Evolutionary conservation across 2,113 vertebrate species (phyloP).

Genomic region (Tor tambroides): DNA sequence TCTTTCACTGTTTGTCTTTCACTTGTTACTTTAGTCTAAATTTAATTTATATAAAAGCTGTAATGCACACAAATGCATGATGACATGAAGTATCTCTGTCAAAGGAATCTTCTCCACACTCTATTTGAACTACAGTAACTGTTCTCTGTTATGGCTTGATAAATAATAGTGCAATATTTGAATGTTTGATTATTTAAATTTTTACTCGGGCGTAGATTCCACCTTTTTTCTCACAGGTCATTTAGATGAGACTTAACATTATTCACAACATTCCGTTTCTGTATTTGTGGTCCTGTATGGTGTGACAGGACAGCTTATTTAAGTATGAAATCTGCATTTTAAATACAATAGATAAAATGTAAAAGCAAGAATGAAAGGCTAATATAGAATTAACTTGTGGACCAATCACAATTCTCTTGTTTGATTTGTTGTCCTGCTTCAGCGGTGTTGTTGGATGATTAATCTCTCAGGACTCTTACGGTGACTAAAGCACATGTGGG

Average conservation of each 20-base stretch:
- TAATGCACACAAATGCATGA: not conserved
- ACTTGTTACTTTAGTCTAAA: too few relatives aligned
- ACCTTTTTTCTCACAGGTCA: not conserved
- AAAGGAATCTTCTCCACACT: not conserved
- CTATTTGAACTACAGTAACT: not conserved
- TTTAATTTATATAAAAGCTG: not conserved
- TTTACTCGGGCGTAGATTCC: not conserved
- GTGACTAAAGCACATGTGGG: conserved; percentile 32
- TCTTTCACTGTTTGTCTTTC: not conserved
- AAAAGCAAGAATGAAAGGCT: not conserved
- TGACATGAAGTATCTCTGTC: not conserved
- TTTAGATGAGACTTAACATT: not conserved
- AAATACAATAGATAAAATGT: not conserved
- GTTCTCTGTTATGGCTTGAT: not conserved
- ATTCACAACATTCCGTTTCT: not conserved
- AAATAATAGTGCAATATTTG: not conserved
- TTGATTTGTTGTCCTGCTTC: too few relatives aligned
- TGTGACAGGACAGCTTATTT: not conserved
- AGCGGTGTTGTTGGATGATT: not conserved
- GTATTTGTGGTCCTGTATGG: not conserved
- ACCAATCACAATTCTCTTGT: not conserved
- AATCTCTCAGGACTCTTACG: conserved; percentile 11
- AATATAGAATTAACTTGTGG: not conserved
- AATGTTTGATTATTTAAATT: not conserved
- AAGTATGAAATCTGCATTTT: not conserved